Evolutionary conservation across 2,888 invertebrate genomes (phyloP).

Genomic region (Mimumesa dahlbomi): DNA sequence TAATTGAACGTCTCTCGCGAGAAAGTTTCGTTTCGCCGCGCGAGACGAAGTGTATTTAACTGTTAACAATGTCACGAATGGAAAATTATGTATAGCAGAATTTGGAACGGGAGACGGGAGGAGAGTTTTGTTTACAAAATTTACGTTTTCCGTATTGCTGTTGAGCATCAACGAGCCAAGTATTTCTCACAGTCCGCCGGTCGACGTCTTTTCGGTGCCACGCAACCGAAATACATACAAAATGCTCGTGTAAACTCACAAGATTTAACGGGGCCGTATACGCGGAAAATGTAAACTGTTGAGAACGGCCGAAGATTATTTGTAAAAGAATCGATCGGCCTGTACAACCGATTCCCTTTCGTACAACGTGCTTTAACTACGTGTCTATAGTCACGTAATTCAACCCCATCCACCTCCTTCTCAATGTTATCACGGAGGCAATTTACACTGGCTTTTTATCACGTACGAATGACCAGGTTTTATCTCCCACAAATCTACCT

Average conservation of each 20-base stretch:
- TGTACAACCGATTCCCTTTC: not conserved
- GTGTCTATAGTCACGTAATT: too few relatives aligned
- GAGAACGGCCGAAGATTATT: slow-evolving; percentile 35
- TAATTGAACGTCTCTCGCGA: too few relatives aligned
- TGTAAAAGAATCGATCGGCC: slow-evolving; percentile 19
- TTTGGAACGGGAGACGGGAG: not conserved
- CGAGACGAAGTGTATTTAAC: too few relatives aligned
- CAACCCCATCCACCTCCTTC: too few relatives aligned
- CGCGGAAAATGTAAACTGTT: slow-evolving; percentile 30
- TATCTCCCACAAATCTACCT: too few relatives aligned
- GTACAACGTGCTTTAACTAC: too few relatives aligned
- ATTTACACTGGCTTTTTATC: too few relatives aligned
- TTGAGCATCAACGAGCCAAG: not conserved
- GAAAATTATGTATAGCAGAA: not conserved
- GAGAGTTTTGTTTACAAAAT: not conserved
- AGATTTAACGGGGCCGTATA: slow-evolving; percentile 15
- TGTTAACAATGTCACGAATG: too few relatives aligned
- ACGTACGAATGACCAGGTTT: too few relatives aligned
- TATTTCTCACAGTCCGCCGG: not conserved
- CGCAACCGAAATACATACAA: slow-evolving; percentile 31
- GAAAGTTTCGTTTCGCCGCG: too few relatives aligned
- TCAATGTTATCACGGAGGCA: too few relatives aligned
- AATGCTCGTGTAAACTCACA: slow-evolving; percentile 30
- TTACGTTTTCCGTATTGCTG: not conserved
- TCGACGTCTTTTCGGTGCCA: slow-evolving; percentile 6